phyloP scores from a whole-genome alignment of 1,140 invertebrate species.

The Lepidurus packardi region DNA sequence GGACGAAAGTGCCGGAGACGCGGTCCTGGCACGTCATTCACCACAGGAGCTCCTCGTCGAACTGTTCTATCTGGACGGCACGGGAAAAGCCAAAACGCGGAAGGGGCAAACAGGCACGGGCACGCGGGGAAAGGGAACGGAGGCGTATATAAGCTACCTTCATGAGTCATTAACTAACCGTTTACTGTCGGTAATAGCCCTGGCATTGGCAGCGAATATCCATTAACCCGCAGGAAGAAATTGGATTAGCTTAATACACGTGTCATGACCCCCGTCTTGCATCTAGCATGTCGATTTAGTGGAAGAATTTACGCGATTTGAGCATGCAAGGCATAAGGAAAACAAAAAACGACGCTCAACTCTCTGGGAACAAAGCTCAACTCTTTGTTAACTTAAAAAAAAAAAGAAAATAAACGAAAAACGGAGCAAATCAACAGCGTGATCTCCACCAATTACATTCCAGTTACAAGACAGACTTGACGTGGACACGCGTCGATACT shows the following conservation, averaged over 20 bases:
- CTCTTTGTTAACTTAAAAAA: no score
- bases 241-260: not conserved
- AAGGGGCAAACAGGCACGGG: not conserved
- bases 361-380: no score
- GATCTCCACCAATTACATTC: no score
- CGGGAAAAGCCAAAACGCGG: not conserved
- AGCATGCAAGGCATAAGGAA: no score
- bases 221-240: not conserved
- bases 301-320: no score
- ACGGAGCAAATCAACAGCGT: no score
- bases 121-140: not conserved
- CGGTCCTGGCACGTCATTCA: not conserved
- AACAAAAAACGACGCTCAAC: no score
- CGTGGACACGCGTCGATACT: no score
- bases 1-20: not conserved
- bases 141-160: constrained; percentile 18
- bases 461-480: no score
- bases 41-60: not conserved
- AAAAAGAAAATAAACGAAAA: no score
- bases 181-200: not conserved
- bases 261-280: not conserved
- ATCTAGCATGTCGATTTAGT: not conserved
- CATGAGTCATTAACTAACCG: constrained; percentile 11
- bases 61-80: not conserved
- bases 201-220: not conserved